A percentile compares a stretch with the other conserved stretches of the same genome.
Evolutionary conservation across 1,140 invertebrate genomes (phyloP).

Genomic region (Leptinotarsa lineolata): DNA sequence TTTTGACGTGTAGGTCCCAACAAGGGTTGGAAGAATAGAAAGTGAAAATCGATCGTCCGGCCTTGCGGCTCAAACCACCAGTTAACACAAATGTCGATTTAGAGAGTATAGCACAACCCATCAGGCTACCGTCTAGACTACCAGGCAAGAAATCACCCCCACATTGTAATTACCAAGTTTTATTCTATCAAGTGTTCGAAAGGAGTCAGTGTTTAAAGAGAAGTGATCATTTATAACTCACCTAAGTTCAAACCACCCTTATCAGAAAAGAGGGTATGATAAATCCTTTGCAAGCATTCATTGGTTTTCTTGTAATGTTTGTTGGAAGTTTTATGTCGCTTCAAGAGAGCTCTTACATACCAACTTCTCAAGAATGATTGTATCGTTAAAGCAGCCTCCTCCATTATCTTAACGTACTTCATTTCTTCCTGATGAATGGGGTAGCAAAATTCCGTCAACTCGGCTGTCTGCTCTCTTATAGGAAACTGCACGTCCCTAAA

Average conservation of each 20-base stretch:
- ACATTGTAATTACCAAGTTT: too few relatives aligned
- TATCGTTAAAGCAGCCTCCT: slow-evolving; percentile 40
- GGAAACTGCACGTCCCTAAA: not conserved
- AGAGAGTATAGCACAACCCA: too few relatives aligned
- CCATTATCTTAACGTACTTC: slow-evolving; percentile 31
- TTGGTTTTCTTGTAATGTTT: not conserved
- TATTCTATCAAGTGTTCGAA: too few relatives aligned
- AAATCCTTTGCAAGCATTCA: slow-evolving; percentile 22
- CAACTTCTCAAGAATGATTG: slow-evolving; percentile 44
- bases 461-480: not conserved
- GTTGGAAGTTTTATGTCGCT: slow-evolving; percentile 14
- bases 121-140: too few relatives aligned
- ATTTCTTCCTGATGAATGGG: slow-evolving; percentile 22
- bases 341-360: slow-evolving; percentile 33
- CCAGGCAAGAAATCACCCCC: too few relatives aligned
- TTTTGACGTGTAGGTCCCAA: too few relatives aligned
- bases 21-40: too few relatives aligned
- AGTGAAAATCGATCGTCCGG: too few relatives aligned
- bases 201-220: too few relatives aligned
- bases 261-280: not conserved
- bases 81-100: too few relatives aligned
- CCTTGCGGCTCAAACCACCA: too few relatives aligned
- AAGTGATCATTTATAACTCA: not conserved
- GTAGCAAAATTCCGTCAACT: not conserved
- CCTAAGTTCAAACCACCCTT: not conserved